phyloP scores from a whole-genome alignment of 2,797 vertebrate genomes.

The Oreonectes daqikongensis region DNA sequence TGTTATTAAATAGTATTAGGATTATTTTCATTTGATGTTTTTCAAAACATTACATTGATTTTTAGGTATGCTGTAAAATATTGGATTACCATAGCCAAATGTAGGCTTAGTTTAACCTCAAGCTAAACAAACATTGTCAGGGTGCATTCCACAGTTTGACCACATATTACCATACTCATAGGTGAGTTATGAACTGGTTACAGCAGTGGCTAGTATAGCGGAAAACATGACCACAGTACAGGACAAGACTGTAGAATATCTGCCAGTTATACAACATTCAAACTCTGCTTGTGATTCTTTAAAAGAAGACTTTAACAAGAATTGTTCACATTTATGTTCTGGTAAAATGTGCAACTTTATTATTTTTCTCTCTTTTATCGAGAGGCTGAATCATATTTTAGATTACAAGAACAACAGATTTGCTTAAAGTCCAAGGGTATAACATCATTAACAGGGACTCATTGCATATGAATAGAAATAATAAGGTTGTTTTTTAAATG shows the following conservation, averaged over 20 bases:
- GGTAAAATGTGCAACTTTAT: neutral
- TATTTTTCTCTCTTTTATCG: no score
- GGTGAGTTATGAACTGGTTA: constrained; percentile 2
- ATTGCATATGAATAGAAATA: neutral
- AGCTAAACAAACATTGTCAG: neutral
- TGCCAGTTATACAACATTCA: no score
- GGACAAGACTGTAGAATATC: no score
- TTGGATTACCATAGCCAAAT: neutral
- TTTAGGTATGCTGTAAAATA: neutral
- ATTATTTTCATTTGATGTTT: neutral
- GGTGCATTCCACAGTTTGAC: neutral
- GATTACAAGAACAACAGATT: neutral
- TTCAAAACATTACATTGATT: neutral
- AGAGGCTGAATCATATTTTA: neutral
- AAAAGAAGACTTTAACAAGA: neutral
- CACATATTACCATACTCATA: constrained; percentile 32
- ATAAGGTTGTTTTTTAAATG: neutral
- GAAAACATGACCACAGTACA: constrained; percentile 22
- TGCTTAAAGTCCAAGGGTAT: neutral
- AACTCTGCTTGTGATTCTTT: neutral
- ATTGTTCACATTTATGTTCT: neutral
- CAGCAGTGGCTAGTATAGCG: constrained; percentile 6
- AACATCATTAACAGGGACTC: neutral
- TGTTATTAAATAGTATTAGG: neutral
- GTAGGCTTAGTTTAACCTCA: constrained; percentile 3